A percentile compares a stretch with the other conserved stretches of the same genome.
Evolutionary conservation across 2,797 vertebrate species (phyloP).

Genomic region (Chiroxiphia lanceolata): DNA sequence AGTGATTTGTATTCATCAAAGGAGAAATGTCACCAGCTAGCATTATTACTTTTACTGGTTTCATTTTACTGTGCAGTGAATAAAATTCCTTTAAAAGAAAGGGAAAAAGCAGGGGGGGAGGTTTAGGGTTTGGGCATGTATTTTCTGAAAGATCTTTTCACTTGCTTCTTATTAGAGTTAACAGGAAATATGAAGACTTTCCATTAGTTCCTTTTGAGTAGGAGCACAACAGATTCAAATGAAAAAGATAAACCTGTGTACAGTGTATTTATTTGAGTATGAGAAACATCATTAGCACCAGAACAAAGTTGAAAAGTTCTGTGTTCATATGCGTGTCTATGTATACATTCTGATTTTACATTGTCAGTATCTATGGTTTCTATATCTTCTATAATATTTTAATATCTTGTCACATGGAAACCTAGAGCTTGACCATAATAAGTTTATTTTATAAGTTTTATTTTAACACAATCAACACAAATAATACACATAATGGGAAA

Average conservation of each 20-base stretch:
- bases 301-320: background rate
- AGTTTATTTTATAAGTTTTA: background rate
- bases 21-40: background rate
- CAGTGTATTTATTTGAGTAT: background rate
- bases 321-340: background rate
- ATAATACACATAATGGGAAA: background rate
- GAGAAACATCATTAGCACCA: background rate
- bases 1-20: background rate
- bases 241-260: background rate
- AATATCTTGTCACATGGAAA: background rate
- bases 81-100: background rate
- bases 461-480: background rate
- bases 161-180: background rate
- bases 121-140: background rate
- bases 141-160: background rate
- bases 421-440: background rate
- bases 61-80: background rate
- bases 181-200: background rate
- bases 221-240: background rate
- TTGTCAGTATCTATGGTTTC: background rate
- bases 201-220: background rate
- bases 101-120: background rate
- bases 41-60: background rate
- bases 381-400: background rate
- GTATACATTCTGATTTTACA: background rate